Evolutionary conservation across 2,797 vertebrate species (phyloP), one percentile per base, ranked within the genome.

Genomic region (Tympanoctomys barrerae): DNA sequence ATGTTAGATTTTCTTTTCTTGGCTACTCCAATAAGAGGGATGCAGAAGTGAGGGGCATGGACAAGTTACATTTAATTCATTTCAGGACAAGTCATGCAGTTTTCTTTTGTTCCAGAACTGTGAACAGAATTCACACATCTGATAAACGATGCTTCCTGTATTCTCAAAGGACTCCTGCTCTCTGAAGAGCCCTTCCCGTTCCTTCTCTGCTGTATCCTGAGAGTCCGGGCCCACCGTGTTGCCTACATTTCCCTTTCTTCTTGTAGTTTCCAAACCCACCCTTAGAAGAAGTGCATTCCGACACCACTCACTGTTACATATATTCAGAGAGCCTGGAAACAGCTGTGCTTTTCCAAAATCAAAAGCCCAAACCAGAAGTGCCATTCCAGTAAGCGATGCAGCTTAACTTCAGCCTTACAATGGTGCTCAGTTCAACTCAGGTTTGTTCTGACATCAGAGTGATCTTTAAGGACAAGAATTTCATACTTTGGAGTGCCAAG

Each of bases 21-120:
- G 33, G 26, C 54, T 70, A 68, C 21, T 21, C 26, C 18, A n/a
- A 1, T 31, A 84, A 86, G 61, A 62, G 42, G 3, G 18, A 0
- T 61, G 28, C 11, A 0, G 31, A 64, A 36, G 64, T 26, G 4
- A 42, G 24, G 73, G 73, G 13, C 26, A 77, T 28, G 13, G 16
- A 8, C 85, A 84, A 84, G 88, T 64, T 14, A 31, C 73, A 64
- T 49, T 87, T 73, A 83, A 90, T 89, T 81, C 21, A 21, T 86
- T 94, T 71, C 59, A 59, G 75, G 89, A 88, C 54, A 79, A 84
- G 79, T 73, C 61, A n/a, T 31, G 24, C 12, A 39, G 52, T 19
- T 79, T 61, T 80, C 39, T 75, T 62, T 49, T 5, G 11, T 52
- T 39, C 39, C 71, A 49, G 28, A 64, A 12, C 26, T 66, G 31